Base-by-base conservation (phyloP, 2,113 vertebrate species). In the Sisor rabdophorus region DNA sequence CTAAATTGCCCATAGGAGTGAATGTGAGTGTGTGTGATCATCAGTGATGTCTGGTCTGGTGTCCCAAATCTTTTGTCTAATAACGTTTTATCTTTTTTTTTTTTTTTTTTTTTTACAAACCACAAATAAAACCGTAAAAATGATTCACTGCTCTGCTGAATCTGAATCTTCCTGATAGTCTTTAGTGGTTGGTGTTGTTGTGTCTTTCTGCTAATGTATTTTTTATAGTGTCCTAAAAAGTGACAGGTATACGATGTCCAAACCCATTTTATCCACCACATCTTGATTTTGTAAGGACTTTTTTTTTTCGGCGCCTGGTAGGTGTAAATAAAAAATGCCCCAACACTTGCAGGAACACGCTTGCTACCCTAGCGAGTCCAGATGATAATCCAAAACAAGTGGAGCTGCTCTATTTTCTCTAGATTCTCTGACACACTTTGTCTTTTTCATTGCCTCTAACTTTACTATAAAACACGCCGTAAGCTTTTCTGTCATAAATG, bases 351-450 rank as follows among this genome's bases (percentile, higher is more conserved):
- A 65, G 24, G 70, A 76, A 68, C 22, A 55, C 40, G n/a, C 28
- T 56, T 64, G n/a, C n/a, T 36, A 60, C 65, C 54, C 70, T 32
- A 19, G 1, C 36, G 15, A 70, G 36, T n/a, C 20, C 28, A 70
- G 32, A 78, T 28, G 6, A 8, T 36, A 70, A 61, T 44, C 28
- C 55, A 59, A 67, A 79, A 47, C 40, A 71, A 67, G 55, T 36
- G 32, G 17, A 54, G 65, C 12, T 60, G 53, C 52, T 63, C 26
- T 20, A 10, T 28, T 68, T 68, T 71, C 30, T 54, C 54, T 55
- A 52, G 55, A 52, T 64, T 65, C 17, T 53, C 30, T 56, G 59
- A 3, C 71, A 47, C 24, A 26, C 47, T 61, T 54, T 59, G 17
- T 59, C 10, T 50, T 20, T 24, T n/a, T 47, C 6, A 10, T 24